Base-by-base conservation (phyloP, 37 sponge, comb jelly and placozoan species). In the Cliona cf. orientalis region DNA sequence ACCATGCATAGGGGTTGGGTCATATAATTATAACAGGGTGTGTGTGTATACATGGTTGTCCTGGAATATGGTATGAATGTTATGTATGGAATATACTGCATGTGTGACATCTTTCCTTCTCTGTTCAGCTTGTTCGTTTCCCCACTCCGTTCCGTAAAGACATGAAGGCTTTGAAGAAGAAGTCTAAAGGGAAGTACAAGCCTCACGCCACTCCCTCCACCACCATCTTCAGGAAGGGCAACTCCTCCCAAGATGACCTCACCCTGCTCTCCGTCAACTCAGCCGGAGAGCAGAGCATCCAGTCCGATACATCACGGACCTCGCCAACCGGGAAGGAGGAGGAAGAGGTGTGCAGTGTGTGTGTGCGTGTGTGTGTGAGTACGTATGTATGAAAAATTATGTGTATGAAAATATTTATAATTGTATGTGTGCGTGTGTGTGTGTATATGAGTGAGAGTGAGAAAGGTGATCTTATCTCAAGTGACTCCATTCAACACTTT, bases 131-230 rank as follows among this genome's bases (percentile, higher is more conserved):
- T 36, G 89, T 88, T 5, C 25, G 93, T 36, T 92, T 92, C 57
- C 93, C 93, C 42, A 92, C 93, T 42, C 93, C 93, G 1, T 78
- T 80, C 43, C 83, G 89, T 14, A 69, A 73, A 62, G 85, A 84
- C 58, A 34, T 81, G 67, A 75, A 57, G 29, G 77, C 77, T 22
- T 60, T 60, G 26, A 80, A 76, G 76, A 78, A 78, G 55, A 84
- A 75, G 65, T 28, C 49, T 11, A 87, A 81, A 49, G 44, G 55
- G 53, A 76, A 74, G 45, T 84, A 79, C 33, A 80, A 80, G 35
- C 78, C 78, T 1, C 69, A 69, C 32, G 84, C 89, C 45, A 74
- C 66, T 43, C 82, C 88, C 17, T 71, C 82, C n/a, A 82, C 89
- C 35, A 77, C 93, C 62, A 88, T 92, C 36, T 86, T 92, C 72